Evolutionary conservation across 2,888 invertebrate species (phyloP).

Genomic region (Zeuzera pyrina): DNA sequence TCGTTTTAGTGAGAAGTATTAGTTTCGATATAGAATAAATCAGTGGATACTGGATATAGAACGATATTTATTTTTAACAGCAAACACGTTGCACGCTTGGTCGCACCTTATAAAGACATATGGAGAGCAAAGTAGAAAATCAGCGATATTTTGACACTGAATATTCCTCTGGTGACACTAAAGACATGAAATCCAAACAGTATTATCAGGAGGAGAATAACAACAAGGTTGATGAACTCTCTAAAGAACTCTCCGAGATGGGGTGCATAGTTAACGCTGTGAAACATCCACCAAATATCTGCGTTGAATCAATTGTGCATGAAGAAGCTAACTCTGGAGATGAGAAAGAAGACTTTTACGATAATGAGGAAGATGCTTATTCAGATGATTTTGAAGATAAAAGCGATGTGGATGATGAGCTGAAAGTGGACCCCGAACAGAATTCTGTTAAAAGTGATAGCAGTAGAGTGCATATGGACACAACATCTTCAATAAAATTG

Average conservation of each 20-base stretch:
- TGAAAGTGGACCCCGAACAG: conserved; percentile 26
- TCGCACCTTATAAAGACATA: too few relatives aligned
- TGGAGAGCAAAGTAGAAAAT: conserved; percentile 36
- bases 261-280: conserved; percentile 60
- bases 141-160: conserved; percentile 39
- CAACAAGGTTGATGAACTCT: conserved; percentile 59
- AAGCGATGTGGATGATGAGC: conserved; percentile 38
- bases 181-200: conserved; percentile 45
- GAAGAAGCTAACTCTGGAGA: conserved; percentile 43
- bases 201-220: conserved; percentile 59
- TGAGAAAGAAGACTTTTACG: conserved; percentile 24
- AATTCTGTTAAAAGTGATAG: conserved; percentile 23
- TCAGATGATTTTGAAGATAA: conserved; percentile 64
- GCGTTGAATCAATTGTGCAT: conserved; percentile 53
- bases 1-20: too few relatives aligned
- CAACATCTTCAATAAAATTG: conserved; percentile 33
- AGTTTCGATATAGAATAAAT: too few relatives aligned
- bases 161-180: conserved; percentile 54
- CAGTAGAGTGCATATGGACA: conserved; percentile 15
- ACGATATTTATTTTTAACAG: too few relatives aligned
- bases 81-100: conserved; percentile 59
- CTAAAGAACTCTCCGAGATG: conserved; percentile 59
- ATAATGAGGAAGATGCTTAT: conserved; percentile 46
- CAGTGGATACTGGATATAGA: too few relatives aligned
- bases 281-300: conserved; percentile 55